Percentiles rank a stretch among this genome's conserved stretches.
Conservation (phyloP, 2,888 invertebrate genomes). For the Fragum sueziense region DNA sequence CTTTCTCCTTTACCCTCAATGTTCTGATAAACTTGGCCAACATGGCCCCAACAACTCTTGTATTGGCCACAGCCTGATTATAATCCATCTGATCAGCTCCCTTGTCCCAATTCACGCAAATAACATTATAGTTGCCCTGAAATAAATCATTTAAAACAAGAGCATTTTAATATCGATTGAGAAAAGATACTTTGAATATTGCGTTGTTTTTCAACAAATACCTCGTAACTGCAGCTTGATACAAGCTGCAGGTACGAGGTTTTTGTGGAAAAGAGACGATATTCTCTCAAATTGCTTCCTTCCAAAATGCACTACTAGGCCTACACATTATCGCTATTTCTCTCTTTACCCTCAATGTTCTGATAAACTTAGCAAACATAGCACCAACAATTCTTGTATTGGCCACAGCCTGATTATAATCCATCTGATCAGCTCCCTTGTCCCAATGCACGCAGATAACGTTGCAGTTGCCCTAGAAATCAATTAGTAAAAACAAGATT, state of each 20-base stretch:
- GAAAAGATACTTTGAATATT: too few species aligned
- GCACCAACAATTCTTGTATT: conserved; percentile 80
- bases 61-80: conserved; percentile 78
- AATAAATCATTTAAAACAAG: too few species aligned
- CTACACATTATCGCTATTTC: too few species aligned
- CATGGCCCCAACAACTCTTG: conserved; percentile 78
- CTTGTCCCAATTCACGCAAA: conserved; percentile 64
- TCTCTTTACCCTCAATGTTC: conserved; percentile 57
- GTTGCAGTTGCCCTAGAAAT: conserved; percentile 66
- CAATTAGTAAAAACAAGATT: too few species aligned
- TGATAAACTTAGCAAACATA: conserved; percentile 70
- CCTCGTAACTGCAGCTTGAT: too few species aligned
- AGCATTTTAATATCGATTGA: too few species aligned
- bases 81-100: conserved; percentile 71
- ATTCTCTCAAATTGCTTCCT: too few species aligned
- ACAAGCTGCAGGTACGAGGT: too few species aligned
- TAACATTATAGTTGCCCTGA: conserved; percentile 65
- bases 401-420: conserved; percentile 78
- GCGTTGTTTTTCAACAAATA: too few species aligned
- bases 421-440: conserved; percentile 61
- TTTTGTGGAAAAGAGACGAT: too few species aligned
- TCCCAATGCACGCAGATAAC: conserved; percentile 67
- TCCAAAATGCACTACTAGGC: too few species aligned
- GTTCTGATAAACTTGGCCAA: conserved; percentile 69
- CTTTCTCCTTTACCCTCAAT: conserved; percentile 53